Evolutionary conservation across 2,113 vertebrate genomes (phyloP).

Genomic region (Ancistrus triradiatus): DNA sequence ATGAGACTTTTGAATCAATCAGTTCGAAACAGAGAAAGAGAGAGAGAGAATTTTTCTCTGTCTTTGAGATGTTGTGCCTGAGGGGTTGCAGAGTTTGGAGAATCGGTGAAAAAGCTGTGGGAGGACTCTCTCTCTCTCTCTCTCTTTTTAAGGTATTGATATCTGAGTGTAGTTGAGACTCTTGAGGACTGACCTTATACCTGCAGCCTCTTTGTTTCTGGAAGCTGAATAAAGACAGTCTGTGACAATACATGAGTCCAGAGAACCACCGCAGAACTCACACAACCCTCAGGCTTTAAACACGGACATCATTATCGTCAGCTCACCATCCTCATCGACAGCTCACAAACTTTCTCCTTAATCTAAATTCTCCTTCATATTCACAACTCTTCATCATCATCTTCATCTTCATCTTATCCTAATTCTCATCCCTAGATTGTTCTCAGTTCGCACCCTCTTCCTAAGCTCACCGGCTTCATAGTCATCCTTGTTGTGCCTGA

Average conservation of each 20-base stretch:
- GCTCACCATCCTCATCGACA: too few species aligned
- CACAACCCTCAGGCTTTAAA: too few species aligned
- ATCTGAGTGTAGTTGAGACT: not conserved
- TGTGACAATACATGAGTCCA: too few species aligned
- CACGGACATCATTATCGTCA: too few species aligned
- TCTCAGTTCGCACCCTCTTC: too few species aligned
- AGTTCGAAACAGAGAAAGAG: conserved; percentile 17
- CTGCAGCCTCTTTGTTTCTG: not conserved
- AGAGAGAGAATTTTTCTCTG: not conserved
- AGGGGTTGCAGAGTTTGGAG: conserved; percentile 2
- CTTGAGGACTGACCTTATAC: not conserved
- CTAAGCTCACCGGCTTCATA: too few species aligned
- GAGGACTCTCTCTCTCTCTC: not conserved
- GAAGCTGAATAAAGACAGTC: not conserved
- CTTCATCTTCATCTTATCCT: too few species aligned
- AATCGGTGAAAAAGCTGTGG: not conserved
- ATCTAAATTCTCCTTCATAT: too few species aligned
- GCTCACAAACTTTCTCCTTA: too few species aligned
- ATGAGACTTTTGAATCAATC: conserved; percentile 21
- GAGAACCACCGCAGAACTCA: too few species aligned
- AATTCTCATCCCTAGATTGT: too few species aligned
- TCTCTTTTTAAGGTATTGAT: not conserved
- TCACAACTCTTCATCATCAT: too few species aligned
- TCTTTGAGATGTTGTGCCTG: not conserved
- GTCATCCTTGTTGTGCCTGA: conserved; percentile 3